Base-by-base conservation (phyloP, 2,888 invertebrate genomes). In the Liodrosophila aerea region DNA sequence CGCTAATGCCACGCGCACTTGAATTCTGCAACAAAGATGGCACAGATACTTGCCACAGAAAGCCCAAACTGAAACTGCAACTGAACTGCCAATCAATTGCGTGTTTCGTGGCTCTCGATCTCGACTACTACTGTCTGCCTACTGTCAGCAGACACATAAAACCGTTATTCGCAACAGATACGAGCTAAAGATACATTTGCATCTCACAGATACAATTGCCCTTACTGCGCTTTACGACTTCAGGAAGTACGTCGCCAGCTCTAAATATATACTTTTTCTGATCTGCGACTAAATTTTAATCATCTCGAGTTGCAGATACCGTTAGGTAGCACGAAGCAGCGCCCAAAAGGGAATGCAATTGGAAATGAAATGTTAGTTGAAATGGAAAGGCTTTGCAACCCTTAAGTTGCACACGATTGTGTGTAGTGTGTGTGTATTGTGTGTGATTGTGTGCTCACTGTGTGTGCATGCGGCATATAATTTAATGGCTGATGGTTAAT, bases 71-170 rank as follows among this genome's bases (percentile, higher is more conserved):
- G 9, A 46, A 64, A 62, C 27, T 44, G 11, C 44, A 44, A 60
- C 69, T 76, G 76, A 76, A 71, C n/a, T n/a, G 49, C 81, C 81
- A 65, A 85, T 73, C 77, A 70, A 69, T 59, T 64, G 54, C 49
- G 15, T 56, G 57, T 39, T 30, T 29, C 44, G 53, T n/a, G n/a
- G n/a, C n/a, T n/a, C 46, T 13, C 39, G 58, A 34, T 40, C 58
- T 37, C 44, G n/a, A 46, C 36, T n/a, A n/a, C n/a, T n/a, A n/a
- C n/a, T n/a, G n/a, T n/a, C 33, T 40, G 59, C 49, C 39, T 44
- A 71, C 80, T 80, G 86, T 80, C 78, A 84, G 50, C 78, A 56
- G 53, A 59, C n/a, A 56, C 86, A 85, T 80, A 73, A 80, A 80
- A 51, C 22, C 60, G 59, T 83, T 83, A 60, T 68, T 83, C 65